Evolutionary conservation across 1,140 invertebrate species (phyloP), one percentile per base, ranked within the genome.

Genomic region (Acromyrmex echinatior): DNA sequence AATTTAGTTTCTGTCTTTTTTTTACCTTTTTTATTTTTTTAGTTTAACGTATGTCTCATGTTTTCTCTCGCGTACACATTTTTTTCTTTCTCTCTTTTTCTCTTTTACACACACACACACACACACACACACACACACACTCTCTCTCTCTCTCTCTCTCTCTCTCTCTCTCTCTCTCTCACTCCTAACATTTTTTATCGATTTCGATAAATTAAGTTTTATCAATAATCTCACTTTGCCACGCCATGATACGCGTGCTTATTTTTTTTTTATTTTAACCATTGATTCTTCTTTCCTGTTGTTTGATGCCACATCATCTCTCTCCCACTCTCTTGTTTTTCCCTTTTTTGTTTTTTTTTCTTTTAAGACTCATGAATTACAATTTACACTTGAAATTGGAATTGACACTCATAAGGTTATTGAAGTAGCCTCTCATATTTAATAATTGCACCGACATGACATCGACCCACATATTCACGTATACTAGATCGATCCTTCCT

Each of bases 341-440:
- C 79, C 86, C 84, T 81, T 87, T 91, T 77, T 58, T 74, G 9
- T 73, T 77, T 90, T 87, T 88, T 91, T 92, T 86, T 60, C 77
- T 91, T 87, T 87, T 88, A 87, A 81, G 87, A 90, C 84, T 91
- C 91, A 91, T 88, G 89, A 94, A 93, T 94, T 94, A 94, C 93
- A 91, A 93, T 89, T 94, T 94, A 94, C 92, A 77, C 79, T 94
- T 94, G 92, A 94, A 95, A 95, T 91, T 95, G 94, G 94, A 95
- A 95, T 95, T 95, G 95, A 95, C 95, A 95, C 94, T 95, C 90
- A 95, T 95, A 95, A 95, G 94, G 92, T 95, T 95, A 94, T 94
- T 94, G 92, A 94, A 95, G 91, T 95, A 94, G 94, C 92, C 90
- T 93, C 91, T 93, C 90, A 90, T 93, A 94, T 90, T 81, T 94